These are phyloP conservation scores for Stenolophus ochropezus DNA, from an alignment of 2,888 invertebrate genomes.

Conservation along the genomic window DNA sequence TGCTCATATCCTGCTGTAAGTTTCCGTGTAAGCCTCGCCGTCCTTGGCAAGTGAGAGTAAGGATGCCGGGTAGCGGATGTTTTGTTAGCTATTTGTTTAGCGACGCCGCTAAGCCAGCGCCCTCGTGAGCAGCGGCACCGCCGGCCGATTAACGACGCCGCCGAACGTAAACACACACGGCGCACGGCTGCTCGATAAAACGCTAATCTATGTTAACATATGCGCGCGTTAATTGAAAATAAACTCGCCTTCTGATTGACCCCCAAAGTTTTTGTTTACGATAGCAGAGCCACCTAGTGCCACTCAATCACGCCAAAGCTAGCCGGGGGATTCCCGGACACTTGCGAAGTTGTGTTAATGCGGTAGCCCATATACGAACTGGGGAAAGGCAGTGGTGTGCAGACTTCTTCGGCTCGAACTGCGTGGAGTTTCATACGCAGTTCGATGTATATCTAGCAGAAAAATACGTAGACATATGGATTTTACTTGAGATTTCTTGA, in stretches of 20 bases:
- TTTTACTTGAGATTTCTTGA: no score
- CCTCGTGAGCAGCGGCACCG: slow-evolving; percentile 38
- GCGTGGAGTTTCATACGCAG: no score
- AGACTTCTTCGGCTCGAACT: no score
- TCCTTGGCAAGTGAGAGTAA: no score
- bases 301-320: background rate
- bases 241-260: slow-evolving; percentile 64
- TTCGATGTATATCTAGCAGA: no score
- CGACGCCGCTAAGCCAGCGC: slow-evolving; percentile 51
- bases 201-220: slow-evolving; percentile 68
- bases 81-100: slow-evolving; percentile 58
- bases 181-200: slow-evolving; percentile 66
- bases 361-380: no score
- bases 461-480: no score
- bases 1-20: no score
- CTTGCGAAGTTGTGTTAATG: no score
- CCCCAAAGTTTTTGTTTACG: slow-evolving; percentile 40
- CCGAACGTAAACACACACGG: slow-evolving; percentile 41
- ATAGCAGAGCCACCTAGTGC: background rate
- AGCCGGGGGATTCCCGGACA: background rate
- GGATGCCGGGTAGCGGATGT: no score
- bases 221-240: slow-evolving; percentile 68
- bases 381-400: no score
- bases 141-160: slow-evolving; percentile 43
- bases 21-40: no score